Conservation (phyloP, 2,113 vertebrate species). For the Psilopsiagon aymara region DNA sequence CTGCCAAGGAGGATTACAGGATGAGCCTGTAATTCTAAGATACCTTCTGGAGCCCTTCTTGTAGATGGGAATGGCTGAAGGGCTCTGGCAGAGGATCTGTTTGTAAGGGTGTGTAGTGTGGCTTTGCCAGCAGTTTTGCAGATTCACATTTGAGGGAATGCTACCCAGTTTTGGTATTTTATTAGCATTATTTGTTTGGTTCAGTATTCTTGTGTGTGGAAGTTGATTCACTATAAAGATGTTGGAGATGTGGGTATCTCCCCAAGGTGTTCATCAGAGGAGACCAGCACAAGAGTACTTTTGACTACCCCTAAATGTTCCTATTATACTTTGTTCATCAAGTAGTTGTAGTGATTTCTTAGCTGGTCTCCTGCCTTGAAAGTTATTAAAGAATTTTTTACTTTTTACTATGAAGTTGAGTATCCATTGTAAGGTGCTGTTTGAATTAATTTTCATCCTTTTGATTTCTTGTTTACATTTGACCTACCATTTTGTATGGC, state of each 20-base stretch:
- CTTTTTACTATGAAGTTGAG: neutral
- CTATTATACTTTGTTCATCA: neutral
- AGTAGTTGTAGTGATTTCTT: neutral
- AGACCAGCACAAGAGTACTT: neutral
- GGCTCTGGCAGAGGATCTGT: neutral
- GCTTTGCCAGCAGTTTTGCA: neutral
- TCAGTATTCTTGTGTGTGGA: neutral
- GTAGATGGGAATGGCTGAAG: neutral
- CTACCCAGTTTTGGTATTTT: neutral
- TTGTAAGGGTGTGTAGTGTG: neutral
- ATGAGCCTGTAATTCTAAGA: neutral
- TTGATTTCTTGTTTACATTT: neutral
- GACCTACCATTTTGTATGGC: neutral
- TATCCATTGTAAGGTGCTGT: neutral
- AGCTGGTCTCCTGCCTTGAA: neutral
- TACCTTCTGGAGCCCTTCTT: neutral
- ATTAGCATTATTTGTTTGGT: neutral
- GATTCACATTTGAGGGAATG: neutral
- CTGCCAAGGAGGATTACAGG: neutral
- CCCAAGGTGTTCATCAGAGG: neutral
- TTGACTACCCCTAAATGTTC: fast-evolving
- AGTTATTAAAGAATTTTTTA: neutral
- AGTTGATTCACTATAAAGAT: neutral
- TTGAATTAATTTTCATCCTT: neutral
- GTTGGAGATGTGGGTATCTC: neutral